Conservation (phyloP, 2,888 invertebrate species). For the Chirona hameri region DNA sequence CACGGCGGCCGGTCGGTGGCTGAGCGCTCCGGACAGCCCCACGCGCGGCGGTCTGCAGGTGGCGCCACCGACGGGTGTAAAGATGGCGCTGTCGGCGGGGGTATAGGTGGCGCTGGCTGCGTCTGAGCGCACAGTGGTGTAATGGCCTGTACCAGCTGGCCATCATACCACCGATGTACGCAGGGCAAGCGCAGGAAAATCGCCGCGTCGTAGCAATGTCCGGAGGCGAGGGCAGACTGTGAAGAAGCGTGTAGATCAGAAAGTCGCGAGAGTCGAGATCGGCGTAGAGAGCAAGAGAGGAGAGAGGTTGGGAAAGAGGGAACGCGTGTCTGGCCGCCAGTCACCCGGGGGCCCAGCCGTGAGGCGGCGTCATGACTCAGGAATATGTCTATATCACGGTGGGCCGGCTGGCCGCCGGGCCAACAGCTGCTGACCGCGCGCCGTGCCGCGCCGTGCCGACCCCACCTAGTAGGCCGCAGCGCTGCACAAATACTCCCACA, state of each 20-base stretch:
- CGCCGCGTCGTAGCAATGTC: too few species aligned
- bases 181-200: neutral
- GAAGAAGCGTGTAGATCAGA: too few species aligned
- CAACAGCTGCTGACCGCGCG: neutral
- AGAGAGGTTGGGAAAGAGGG: neutral
- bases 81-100: too few species aligned
- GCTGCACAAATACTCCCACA: neutral
- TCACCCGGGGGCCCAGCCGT: neutral
- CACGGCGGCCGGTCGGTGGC: neutral
- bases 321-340: neutral
- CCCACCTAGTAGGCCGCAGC: neutral
- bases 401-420: neutral
- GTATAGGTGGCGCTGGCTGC: too few species aligned
- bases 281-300: neutral
- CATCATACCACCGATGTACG: too few species aligned
- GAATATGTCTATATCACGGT: slow-evolving; percentile 10
- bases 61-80: too few species aligned
- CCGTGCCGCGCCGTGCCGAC: neutral
- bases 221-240: too few species aligned
- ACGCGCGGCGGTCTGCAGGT: neutral
- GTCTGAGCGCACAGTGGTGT: too few species aligned
- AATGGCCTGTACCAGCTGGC: too few species aligned
- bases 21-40: neutral
- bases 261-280: too few species aligned
- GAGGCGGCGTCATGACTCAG: slow-evolving; percentile 3